These are phyloP conservation scores for Pelvicachromis taeniatus DNA, from an alignment of 2,113 vertebrate species.

Conservation along the genomic window DNA sequence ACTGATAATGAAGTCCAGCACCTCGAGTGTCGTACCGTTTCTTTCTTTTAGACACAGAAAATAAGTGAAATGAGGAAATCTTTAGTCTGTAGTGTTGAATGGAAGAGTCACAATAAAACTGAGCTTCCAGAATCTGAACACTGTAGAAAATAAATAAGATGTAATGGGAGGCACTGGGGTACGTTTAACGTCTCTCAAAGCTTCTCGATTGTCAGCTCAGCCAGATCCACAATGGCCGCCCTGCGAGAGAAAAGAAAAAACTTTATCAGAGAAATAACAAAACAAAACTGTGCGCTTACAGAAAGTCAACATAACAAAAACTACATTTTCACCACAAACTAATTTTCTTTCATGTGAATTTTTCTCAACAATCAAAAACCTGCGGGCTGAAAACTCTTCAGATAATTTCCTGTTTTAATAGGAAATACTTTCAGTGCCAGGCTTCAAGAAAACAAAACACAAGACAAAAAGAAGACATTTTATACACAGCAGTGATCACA, in stretches of 20 bases:
- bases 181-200: constrained; percentile 67
- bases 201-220: constrained; percentile 79
- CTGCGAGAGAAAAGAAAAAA: constrained; percentile 32
- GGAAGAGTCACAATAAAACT: background rate
- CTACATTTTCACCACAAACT: background rate
- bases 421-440: background rate
- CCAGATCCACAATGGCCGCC: constrained; percentile 57
- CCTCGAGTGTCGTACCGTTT: background rate
- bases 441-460: background rate
- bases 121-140: constrained; percentile 9
- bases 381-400: background rate
- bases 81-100: background rate
- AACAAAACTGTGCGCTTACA: background rate
- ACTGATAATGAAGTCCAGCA: constrained; percentile 34
- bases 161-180: constrained; percentile 81
- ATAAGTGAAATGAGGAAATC: background rate
- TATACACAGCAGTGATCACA: background rate
- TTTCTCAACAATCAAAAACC: background rate
- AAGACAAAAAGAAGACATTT: background rate
- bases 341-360: background rate
- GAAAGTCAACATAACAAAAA: background rate
- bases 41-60: background rate
- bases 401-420: background rate
- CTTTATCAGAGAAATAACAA: background rate
- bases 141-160: constrained; percentile 61